phyloP scores from a whole-genome alignment of 2,113 vertebrate species.

The Phasianus colchicus region DNA sequence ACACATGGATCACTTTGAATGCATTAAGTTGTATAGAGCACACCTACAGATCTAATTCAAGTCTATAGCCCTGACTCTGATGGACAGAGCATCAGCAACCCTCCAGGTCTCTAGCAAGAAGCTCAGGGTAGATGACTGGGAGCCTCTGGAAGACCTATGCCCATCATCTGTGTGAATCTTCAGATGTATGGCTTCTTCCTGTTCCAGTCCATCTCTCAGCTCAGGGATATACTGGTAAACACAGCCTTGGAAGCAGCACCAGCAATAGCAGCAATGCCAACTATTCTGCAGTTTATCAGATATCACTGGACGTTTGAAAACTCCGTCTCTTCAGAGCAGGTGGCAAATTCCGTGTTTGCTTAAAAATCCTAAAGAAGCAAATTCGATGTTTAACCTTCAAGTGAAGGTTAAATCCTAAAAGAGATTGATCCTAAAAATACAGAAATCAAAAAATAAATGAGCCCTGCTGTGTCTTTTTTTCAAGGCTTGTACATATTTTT shows the following conservation, averaged over 20 bases:
- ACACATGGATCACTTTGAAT: not conserved
- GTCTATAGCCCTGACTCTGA: not conserved
- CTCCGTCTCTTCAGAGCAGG: not conserved
- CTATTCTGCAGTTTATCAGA: not conserved
- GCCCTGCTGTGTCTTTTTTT: fast-evolving
- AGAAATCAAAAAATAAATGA: not conserved
- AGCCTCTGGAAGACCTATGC: not conserved
- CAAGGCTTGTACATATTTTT: not conserved
- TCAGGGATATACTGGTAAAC: fast-evolving
- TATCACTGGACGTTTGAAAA: not conserved
- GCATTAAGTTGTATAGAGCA: not conserved
- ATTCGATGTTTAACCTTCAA: not conserved
- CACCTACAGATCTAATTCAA: not conserved
- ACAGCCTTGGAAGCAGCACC: not conserved
- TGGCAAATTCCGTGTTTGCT: not conserved
- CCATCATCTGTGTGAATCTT: not conserved
- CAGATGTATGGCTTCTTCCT: not conserved
- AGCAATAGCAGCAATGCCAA: fast-evolving
- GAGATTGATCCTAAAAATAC: not conserved
- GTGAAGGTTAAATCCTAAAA: no score
- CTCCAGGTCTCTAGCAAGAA: not conserved
- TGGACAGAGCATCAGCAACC: not conserved
- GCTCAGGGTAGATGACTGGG: not conserved
- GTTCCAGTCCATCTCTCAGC: not conserved
- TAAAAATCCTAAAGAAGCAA: not conserved